These are phyloP conservation scores for Tachysurus vachellii DNA, from an alignment of 2,113 vertebrate species.

Conservation along the genomic window DNA sequence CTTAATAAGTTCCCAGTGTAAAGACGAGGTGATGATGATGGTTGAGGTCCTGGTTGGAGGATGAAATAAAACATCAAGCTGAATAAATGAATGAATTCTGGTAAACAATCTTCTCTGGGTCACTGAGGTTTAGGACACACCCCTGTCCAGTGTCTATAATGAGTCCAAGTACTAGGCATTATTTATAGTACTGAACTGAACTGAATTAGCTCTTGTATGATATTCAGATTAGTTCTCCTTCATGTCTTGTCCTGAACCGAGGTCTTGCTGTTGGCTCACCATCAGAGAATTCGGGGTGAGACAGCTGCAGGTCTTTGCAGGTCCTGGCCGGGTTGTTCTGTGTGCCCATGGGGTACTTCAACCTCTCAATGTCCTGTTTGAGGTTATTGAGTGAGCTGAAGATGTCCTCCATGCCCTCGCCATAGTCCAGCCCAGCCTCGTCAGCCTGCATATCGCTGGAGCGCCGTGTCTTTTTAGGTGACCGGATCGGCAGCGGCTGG, in stretches of 20 bases:
- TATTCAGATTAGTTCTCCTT: background rate
- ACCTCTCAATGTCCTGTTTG: slow-evolving; percentile 94
- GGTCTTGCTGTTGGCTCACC: slow-evolving; percentile 72
- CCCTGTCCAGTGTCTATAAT: background rate
- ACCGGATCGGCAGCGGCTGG: slow-evolving; percentile 90
- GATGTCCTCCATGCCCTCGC: slow-evolving; percentile 95
- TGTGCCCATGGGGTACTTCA: slow-evolving; percentile 97
- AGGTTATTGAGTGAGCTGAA: slow-evolving; percentile 91
- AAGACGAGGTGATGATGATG: background rate
- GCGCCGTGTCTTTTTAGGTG: slow-evolving; percentile 87
- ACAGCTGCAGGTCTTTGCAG: slow-evolving; percentile 96
- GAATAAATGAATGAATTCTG: no score
- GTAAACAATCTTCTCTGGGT: background rate
- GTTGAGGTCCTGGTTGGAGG: background rate
- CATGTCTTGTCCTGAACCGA: background rate
- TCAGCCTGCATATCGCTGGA: slow-evolving; percentile 85
- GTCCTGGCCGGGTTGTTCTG: slow-evolving; percentile 92
- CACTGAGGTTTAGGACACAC: background rate
- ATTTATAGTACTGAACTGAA: background rate
- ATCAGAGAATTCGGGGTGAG: slow-evolving; percentile 92
- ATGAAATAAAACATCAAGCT: no score
- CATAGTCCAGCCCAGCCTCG: slow-evolving; percentile 83
- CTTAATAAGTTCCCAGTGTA: no score
- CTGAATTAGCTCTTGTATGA: background rate
- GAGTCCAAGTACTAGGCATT: background rate